phyloP scores from a whole-genome alignment of 2,113 vertebrate species.

The Salminus brasiliensis region DNA sequence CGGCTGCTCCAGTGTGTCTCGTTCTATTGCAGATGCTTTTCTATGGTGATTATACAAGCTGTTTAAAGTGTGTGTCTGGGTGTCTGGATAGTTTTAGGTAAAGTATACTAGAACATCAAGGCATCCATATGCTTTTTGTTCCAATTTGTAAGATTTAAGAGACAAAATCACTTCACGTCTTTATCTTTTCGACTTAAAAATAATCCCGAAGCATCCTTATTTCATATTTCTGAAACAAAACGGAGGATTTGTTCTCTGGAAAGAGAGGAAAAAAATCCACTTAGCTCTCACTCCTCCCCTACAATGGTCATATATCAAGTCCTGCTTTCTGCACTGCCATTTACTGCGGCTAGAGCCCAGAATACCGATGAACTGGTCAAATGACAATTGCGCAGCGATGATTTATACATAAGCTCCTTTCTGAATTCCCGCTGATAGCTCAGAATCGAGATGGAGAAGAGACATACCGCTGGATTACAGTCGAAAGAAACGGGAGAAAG shows the following conservation, averaged over 20 bases:
- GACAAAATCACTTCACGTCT: neutral
- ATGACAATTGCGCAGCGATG: slow-evolving; percentile 45
- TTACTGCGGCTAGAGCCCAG: slow-evolving; percentile 10
- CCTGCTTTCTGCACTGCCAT: slow-evolving; percentile 29
- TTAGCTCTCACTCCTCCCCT: slow-evolving; percentile 5
- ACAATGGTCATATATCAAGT: slow-evolving; percentile 32
- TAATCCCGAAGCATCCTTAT: neutral
- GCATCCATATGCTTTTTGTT: neutral
- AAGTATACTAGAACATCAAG: neutral
- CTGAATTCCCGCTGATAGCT: slow-evolving; percentile 23
- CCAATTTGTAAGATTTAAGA: neutral
- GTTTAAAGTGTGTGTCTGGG: too few species aligned
- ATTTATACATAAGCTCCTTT: slow-evolving; percentile 39
- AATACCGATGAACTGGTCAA: slow-evolving; percentile 50
- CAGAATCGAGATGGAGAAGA: slow-evolving; percentile 15
- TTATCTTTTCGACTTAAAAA: slow-evolving; percentile 7
- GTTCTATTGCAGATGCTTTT: too few species aligned
- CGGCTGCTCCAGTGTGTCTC: too few species aligned
- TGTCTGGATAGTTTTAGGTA: too few species aligned
- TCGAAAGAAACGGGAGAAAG: neutral
- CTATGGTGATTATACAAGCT: too few species aligned
- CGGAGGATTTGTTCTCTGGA: slow-evolving; percentile 22
- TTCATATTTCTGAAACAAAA: slow-evolving; percentile 23
- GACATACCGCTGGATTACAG: slow-evolving; percentile 46
- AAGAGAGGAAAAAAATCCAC: neutral